Base-by-base conservation (phyloP, 1,140 invertebrate species). In the Drosophila simulans region DNA sequence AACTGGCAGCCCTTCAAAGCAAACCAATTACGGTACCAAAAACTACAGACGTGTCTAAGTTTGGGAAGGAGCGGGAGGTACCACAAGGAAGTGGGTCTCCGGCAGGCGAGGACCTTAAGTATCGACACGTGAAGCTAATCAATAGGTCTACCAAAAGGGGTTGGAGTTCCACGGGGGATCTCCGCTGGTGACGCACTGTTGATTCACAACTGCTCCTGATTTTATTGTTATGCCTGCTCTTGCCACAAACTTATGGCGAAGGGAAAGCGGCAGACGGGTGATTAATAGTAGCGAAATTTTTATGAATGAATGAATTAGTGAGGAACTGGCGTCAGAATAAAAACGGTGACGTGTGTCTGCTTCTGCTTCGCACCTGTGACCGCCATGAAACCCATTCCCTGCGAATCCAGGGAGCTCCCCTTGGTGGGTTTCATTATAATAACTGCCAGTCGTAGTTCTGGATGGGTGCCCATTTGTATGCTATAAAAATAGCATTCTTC, bases 81-180 rank as follows among this genome's bases (percentile, higher is more conserved):
- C 52, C 35, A 15, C 20, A 66, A 40, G 12, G 39, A 49, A 56
- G 42, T 8, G 31, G 31, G 3, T 5, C 0, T 31, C 7, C 31
- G 4, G 22, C n/a, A 31, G 31, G 34, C 8, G 11, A 34, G 34
- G 46, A 25, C 27, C 27, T 27, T 74, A 78, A 82, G 53, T 88
- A 82, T 75, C 60, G 83, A 60, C 82, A 85, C 82, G 82, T 85
- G 82, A 85, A 88, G 83, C 83, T 63, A 85, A 85, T 85, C 82
- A 85, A 85, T 85, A 86, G 83, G 54, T 43, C 57, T 53, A 40
- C 15, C 17, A 12, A 22, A 22, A 13, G 66, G 4, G 17, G 22
- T 15, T 22, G 35, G 60, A 13, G 34, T 17, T 22, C 31, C 3
- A 4, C 12, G 20, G 31, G 39, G 15, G 17, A 37, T 42, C 45